Base-by-base conservation (phyloP, 2,888 invertebrate genomes). In the Rhogogaster chlorosoma region DNA sequence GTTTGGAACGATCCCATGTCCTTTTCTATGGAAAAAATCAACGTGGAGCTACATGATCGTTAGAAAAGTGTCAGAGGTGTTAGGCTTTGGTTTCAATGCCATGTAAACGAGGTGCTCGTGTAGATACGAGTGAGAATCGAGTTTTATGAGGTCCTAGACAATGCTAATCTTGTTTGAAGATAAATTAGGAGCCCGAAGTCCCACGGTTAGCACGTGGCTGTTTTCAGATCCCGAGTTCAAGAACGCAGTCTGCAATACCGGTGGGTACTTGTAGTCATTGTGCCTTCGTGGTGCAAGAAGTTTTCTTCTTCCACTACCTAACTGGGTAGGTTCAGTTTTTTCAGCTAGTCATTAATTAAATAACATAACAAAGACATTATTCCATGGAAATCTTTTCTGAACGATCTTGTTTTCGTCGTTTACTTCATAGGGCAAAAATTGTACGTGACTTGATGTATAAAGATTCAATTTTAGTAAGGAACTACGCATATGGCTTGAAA, bases 101-200 rank as follows among this genome's bases (percentile, higher is more conserved):
- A 77, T 10, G 29, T 26, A 67, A 67, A 67, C 26, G 61, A 61
- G 61, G 26, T 61, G 45, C 45, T n/a, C 18, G 45, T 45, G n/a
- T 15, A 75, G n/a, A 29, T 29, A 53, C 12, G 22, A 38, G 36
- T 61, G 38, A 22, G 38, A 61, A 61, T 80, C 57, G 12, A 26
- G 84, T 73, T 42, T 57, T 75, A 75, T 4, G 70, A 77, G 85
- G 86, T 86, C 87, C 87, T 87, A 88, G 89, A 91, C 91, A 91
- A 92, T 92, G 89, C 89, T 88, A 90, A 91, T 92, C 89, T 88
- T 86, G 86, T 87, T 82, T 85, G 71, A 84, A 91, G 90, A 92
- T 91, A 91, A 91, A 61, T 80, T 80, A 61, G 61, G 38, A 36
- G n/a, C 9, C 95, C 94, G 0, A 94, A 87, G 93, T 93, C 92